Evolutionary conservation across 1,140 invertebrate genomes (phyloP).

Genomic region (Ganaspis sp.): DNA sequence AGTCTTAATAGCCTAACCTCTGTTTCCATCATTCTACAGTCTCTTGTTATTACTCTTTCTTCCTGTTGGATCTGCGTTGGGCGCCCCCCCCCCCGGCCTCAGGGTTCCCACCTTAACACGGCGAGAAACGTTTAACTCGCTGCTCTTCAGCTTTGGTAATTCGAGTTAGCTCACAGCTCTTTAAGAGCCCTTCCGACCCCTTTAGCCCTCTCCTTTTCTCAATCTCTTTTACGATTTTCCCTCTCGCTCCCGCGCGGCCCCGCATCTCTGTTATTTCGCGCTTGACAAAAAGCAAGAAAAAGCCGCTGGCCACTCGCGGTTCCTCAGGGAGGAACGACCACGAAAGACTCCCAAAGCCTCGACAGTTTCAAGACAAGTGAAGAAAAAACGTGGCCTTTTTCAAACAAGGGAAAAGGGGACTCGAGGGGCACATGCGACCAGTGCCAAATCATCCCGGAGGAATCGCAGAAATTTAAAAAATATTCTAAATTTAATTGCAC

Average conservation of each 20-base stretch:
- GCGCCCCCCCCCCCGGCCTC: conserved; percentile 31
- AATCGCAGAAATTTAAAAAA: conserved; percentile 77
- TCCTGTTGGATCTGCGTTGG: conserved; percentile 29
- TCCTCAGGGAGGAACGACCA: too few relatives aligned
- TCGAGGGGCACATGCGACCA: conserved; percentile 37
- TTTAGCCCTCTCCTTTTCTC: conserved; percentile 49
- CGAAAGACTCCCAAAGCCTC: conserved; percentile 43
- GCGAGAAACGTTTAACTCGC: conserved; percentile 64
- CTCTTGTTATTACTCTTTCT: conserved; percentile 59
- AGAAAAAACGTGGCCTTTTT: conserved; percentile 56
- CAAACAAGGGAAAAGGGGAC: conserved; percentile 49
- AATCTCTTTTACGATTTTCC: conserved; percentile 42
- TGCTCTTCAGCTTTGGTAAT: conserved; percentile 67
- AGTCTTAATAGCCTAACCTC: conserved; percentile 46
- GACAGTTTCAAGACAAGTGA: conserved; percentile 44
- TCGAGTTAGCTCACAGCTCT: conserved; percentile 67
- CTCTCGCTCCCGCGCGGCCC: conserved; percentile 38
- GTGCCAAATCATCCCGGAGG: conserved; percentile 75
- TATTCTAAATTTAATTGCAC: conserved; percentile 76
- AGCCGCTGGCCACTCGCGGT: conserved; percentile 41
- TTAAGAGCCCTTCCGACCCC: conserved; percentile 54
- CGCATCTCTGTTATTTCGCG: conserved; percentile 69
- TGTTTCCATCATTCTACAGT: conserved; percentile 65
- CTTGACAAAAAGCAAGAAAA: conserved; percentile 69
- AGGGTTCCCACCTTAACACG: conserved; percentile 45